These are phyloP conservation scores for Philopotamus ludificatus DNA, from an alignment of 1,140 invertebrate genomes.

Conservation along the genomic window DNA sequence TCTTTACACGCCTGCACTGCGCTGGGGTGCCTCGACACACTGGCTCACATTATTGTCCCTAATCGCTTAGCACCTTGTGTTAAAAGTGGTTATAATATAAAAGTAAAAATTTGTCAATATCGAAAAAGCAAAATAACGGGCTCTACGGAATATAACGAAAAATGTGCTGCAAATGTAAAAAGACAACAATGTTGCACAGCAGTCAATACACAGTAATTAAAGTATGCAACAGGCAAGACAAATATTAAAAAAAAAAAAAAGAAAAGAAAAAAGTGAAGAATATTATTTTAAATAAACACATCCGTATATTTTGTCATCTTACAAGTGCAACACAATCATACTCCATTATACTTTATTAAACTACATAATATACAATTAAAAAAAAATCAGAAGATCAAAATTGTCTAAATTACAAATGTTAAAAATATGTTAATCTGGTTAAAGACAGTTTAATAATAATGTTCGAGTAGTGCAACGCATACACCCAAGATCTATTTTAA, in stretches of 20 bases:
- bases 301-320: slow-evolving; percentile 30
- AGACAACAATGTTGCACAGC: slow-evolving; percentile 42
- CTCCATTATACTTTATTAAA: too few species aligned
- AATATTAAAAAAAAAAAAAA: slow-evolving; percentile 29
- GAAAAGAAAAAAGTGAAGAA: slow-evolving; percentile 19
- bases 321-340: slow-evolving; percentile 31
- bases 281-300: slow-evolving; percentile 31
- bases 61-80: slow-evolving; percentile 9
- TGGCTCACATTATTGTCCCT: slow-evolving; percentile 40
- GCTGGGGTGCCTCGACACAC: slow-evolving; percentile 36
- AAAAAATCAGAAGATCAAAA: neutral
- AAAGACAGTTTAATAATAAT: neutral
- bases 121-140: slow-evolving; percentile 29
- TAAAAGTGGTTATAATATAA: slow-evolving; percentile 31
- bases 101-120: slow-evolving; percentile 39
- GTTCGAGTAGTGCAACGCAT: too few species aligned
- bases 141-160: slow-evolving; percentile 2
- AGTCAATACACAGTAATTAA: slow-evolving; percentile 39
- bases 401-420: neutral
- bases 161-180: slow-evolving; percentile 40
- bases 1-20: slow-evolving; percentile 18
- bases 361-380: too few species aligned
- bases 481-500: too few species aligned
- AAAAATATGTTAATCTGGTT: neutral
- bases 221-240: slow-evolving; percentile 40